A percentile compares a stretch with the other conserved stretches of the same genome.
These are phyloP conservation scores for Nomia melanderi DNA, from an alignment of 1,140 invertebrate genomes.

Conservation along the genomic window DNA sequence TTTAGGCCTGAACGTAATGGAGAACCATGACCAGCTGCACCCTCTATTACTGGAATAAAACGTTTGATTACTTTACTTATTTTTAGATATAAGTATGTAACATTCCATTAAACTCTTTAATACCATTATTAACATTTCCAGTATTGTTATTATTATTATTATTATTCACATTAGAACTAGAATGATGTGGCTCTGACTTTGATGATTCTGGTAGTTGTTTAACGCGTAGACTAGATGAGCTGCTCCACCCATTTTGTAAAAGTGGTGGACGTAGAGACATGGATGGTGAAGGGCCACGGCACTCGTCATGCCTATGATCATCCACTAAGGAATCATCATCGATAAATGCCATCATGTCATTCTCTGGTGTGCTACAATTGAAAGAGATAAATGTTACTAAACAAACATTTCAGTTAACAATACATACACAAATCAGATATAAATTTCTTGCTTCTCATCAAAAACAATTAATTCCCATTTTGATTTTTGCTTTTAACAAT, in stretches of 20 bases:
- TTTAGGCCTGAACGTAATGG: conserved; percentile 82
- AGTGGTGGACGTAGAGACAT: conserved; percentile 65
- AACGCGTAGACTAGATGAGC: conserved; percentile 51
- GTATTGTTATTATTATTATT: conserved; percentile 80
- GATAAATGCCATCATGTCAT: conserved; percentile 80
- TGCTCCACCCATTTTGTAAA: conserved; percentile 76
- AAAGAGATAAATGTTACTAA: background rate
- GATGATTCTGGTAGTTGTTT: conserved; percentile 54
- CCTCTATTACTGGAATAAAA: conserved; percentile 59
- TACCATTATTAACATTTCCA: conserved; percentile 51
- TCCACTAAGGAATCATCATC: conserved; percentile 78
- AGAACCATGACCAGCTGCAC: conserved; percentile 79
- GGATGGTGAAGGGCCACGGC: conserved; percentile 64
- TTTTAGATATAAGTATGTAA: background rate
- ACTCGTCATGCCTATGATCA: conserved; percentile 63
- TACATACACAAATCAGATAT: background rate
- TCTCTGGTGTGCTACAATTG: conserved; percentile 76
- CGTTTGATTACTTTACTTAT: background rate
- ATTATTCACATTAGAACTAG: conserved; percentile 77
- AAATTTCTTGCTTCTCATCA: background rate
- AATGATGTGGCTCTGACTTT: conserved; percentile 62
- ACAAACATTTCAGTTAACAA: background rate
- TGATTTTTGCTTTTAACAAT: no score
- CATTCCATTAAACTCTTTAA: background rate
- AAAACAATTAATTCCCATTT: background rate